Base-by-base conservation (phyloP, 2,797 vertebrate genomes). In the Gallinago solitaria region DNA sequence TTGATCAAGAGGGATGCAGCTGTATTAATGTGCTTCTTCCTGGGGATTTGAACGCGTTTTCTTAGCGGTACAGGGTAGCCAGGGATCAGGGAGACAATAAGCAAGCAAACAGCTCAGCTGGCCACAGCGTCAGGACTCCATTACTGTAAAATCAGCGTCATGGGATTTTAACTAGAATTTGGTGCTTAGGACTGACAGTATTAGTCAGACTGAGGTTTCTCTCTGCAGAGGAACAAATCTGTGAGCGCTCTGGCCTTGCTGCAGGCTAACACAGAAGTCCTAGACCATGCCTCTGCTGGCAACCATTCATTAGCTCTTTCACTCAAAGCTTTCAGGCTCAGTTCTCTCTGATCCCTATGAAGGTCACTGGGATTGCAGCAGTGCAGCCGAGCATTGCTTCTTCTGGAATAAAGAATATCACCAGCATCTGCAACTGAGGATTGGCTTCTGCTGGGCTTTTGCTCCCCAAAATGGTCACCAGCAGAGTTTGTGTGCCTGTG, bases 291-390 rank as follows among this genome's bases (percentile, higher is more conserved):
- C 68, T 74, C 68, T 47, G 71, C 87, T 30, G 51, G 91, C 13
- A 41, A 11, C 54, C 53, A 2, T 71, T 4, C 56, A 67, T n/a
- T 4, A 60, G 69, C 35, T 86, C 56, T 54, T 64, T 32, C 41
- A 25, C 87, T 28, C 23, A 7, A 54, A 93, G 76, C 71, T 77
- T 74, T 60, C 37, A 57, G 77, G 80, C 85, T 91, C 60, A 3
- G 64, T 4, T 88, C 51, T n/a, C 47, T 79, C 43, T 75, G 56
- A 87, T 89, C 75, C 75, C 59, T 76, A 1, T 45, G 90, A 93
- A 96, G 93, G 93, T 95, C 95, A 88, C 76, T 19, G 83, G 65
- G 69, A 83, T 83, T 90, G 88, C 85, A 94, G 93, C 68, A 85
- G 71, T 0, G 24, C 84, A 91, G 82, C 63, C 3, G 3, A 88